Evolutionary conservation across 2,888 invertebrate genomes (phyloP), one percentile per base, ranked within the genome.

Genomic region (Cantharis nigra): DNA sequence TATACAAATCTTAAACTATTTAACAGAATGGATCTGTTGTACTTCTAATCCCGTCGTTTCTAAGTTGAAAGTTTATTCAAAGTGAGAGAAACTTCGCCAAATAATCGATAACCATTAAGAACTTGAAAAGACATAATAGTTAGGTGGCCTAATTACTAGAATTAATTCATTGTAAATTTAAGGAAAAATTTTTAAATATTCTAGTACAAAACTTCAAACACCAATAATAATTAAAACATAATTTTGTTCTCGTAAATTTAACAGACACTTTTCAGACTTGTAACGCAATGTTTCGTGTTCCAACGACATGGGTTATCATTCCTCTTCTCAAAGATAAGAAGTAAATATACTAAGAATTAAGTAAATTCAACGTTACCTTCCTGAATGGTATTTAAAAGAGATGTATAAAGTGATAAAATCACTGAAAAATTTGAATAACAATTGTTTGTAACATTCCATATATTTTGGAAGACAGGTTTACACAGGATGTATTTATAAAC

Each of bases 1-100:
- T 85, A 85, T 85, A 84, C 84, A 81, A 83, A 84, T 84, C 84
- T 85, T 85, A 84, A 86, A 86, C 86, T 85, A 85, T 86, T 85
- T 85, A 85, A 84, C 70, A 75, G 70, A 78, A 78, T 75, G 75
- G 78, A 78, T 78, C 78, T 72, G 69, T 70, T 72, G 72, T 72
- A 78, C 75, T 78, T 75, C 65, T 78, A 78, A 78, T 78, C 78
- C 72, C 26, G n/a, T 63, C 71, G 78, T 71, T 69, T n/a, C 67
- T 71, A 70, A 75, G 33, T 72, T 71, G 49, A 33, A 20, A 72
- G 72, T 70, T 78, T 75, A 63, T 72, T 72, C 23, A 72, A 77
- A 78, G 72, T 70, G 71, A 71, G 75, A 69, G 63, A 70, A 65
- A 33, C 72, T 72, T 72, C 65, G 62, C 63, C 28, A 64, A 75